Conservation (phyloP, 2,113 vertebrate genomes). For the Malurus cyaneus region DNA sequence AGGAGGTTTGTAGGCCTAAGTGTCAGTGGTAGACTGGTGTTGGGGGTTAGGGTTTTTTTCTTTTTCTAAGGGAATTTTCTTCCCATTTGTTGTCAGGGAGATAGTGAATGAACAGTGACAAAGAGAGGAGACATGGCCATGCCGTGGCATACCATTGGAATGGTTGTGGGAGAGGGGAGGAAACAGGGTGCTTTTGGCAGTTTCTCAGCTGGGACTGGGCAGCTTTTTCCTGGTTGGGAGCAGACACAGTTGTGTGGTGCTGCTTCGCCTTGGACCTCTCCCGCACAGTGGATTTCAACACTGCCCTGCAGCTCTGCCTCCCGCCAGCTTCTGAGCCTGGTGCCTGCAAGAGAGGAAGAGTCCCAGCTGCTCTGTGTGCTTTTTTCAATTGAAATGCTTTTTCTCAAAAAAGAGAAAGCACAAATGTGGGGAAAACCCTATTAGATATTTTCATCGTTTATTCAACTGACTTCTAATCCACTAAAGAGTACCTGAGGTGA, state of each 20-base stretch:
- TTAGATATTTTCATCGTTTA: neutral
- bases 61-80: neutral
- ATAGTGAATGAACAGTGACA: neutral
- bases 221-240: neutral
- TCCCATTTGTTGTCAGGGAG: neutral
- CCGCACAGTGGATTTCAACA: rapidly evolving
- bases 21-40: neutral
- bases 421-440: neutral
- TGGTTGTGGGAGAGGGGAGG: no score
- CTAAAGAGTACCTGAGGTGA: neutral
- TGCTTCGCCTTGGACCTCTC: neutral
- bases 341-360: neutral
- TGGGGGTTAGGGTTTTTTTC: neutral
- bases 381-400: neutral
- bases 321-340: rapidly evolving
- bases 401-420: constrained; percentile 30
- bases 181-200: neutral
- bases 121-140: neutral
- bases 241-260: rapidly evolving
- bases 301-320: neutral
- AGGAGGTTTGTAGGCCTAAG: neutral
- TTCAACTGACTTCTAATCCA: constrained; percentile 1
- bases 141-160: neutral
- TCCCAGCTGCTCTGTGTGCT: rapidly evolving
- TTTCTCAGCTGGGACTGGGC: neutral